Base-by-base conservation (phyloP, 1,140 invertebrate genomes). In the Halesus radiatus region DNA sequence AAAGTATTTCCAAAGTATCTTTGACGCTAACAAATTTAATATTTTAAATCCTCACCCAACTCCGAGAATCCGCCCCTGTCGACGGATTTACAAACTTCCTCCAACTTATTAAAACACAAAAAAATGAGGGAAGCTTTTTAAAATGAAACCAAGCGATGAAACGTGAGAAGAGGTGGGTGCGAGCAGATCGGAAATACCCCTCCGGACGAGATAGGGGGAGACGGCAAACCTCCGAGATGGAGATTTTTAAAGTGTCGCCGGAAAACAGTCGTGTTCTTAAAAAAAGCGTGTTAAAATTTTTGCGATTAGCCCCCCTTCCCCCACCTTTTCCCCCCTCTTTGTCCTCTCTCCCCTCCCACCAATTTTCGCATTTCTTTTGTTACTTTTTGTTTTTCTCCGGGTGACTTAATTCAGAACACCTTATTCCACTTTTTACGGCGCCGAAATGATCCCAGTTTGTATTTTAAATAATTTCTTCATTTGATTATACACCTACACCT, bases 201-300 rank as follows among this genome's bases (percentile, higher is more conserved):
- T 26, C 20, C 8, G 7, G 56, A 15, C 23, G 50, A 26, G 45
- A 72, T 3, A 3, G 18, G 26, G n/a, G 37, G 32, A 18, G 68
- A 26, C 68, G 8, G 18, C n/a, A 53, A 52, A 72, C 68, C n/a
- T 29, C 37, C 6, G 68, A 68, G 79, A 76, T 80, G 75, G 79
- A 64, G 54, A 76, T 68, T 73, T 80, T 73, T 54, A 66, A 80
- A 80, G 74, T 80, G 72, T 80, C 72, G 72, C 73, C 64, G 75
- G 74, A 76, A 80, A 80, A 80, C 20, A 76, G 74, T 81, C 80
- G 54, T 78, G 76, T 81, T 60, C 76, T 78, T 78, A 66, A 76
- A 62, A 77, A 78, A 73, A 81, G 80, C 80, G 80, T 81, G 80
- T 81, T 78, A 77, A 81, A 76, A 81, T 78, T 78, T 81, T 81